Conservation (phyloP, 2,113 vertebrate genomes). For the Ellobius talpinus region DNA sequence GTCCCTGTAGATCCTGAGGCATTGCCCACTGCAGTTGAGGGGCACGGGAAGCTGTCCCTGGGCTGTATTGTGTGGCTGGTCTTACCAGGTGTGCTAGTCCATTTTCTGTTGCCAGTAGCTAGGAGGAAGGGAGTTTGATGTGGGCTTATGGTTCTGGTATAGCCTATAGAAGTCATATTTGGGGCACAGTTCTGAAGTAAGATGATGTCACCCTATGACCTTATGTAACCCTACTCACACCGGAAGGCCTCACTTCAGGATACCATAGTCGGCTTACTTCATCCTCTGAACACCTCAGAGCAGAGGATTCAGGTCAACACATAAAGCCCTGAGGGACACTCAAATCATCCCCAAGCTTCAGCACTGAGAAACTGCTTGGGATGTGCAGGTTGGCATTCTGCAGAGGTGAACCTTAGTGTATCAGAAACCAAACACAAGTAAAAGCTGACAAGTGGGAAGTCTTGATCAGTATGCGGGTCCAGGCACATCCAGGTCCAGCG, state of each 20-base stretch:
- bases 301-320: not conserved
- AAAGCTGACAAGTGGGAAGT: not conserved
- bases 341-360: not conserved
- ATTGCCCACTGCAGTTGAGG: not conserved
- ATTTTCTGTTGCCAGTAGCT: not conserved
- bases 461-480: fast-evolving
- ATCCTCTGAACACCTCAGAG: not conserved
- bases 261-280: not conserved
- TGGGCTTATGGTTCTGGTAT: not conserved
- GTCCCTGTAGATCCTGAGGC: not conserved
- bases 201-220: not conserved
- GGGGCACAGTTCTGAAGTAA: not conserved
- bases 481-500: too few species aligned
- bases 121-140: not conserved
- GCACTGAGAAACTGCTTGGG: not conserved
- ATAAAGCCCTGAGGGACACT: not conserved
- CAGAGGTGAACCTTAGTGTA: not conserved
- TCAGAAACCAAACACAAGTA: not conserved
- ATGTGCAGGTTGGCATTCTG: not conserved
- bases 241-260: not conserved
- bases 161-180: not conserved
- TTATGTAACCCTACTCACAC: not conserved
- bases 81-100: not conserved
- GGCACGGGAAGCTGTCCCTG: not conserved
- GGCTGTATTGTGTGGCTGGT: not conserved